Base-by-base conservation (phyloP, 2,113 vertebrate species). In the Indicator maculatus region DNA sequence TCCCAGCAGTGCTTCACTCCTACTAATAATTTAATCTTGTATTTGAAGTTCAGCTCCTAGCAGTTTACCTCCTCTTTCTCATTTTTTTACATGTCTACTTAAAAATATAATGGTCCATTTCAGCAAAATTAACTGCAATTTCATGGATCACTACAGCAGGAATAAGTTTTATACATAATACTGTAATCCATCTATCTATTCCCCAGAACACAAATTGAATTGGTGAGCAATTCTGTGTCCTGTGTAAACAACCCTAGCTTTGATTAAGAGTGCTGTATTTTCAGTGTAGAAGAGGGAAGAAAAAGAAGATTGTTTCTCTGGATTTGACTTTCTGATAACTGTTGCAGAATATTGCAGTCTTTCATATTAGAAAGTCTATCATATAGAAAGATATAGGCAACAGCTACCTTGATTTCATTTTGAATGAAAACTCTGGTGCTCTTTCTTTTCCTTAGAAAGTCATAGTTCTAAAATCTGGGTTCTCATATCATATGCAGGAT, bases 81-180 rank as follows among this genome's bases (percentile, higher is more conserved):
- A 39, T 90, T 92, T 95, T 92, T 73, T 93, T 93, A 90, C 80
- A 52, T 39, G 86, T 96, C 63, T 61, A 33, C 80, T 94, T 95
- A 92, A 96, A 94, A 94, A 78, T 90, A 96, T 76, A 87, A 92
- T 33, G 41, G 67, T 69, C 65, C 31, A 91, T 95, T 96, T 97
- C 96, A 93, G 55, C 38, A 88, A 95, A 97, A 97, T 94, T 96
- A 97, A 95, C 78, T 86, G 71, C 58, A 96, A 94, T 96, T 97
- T 97, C 77, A 92, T 76, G 89, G 93, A 87, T 96, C 89, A 82
- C 76, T 91, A 92, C 88, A 92, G 71, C 78, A 74, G 75, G 87
- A 96, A 64, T 95, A 95, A 94, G 41, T 92, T 83, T 91, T 95
- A 75, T 78, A 94, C 50, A 64, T 85, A 91, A 92, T 72, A 45